Base-by-base conservation (phyloP, 2,797 vertebrate species). In the Onychomys torridus region DNA sequence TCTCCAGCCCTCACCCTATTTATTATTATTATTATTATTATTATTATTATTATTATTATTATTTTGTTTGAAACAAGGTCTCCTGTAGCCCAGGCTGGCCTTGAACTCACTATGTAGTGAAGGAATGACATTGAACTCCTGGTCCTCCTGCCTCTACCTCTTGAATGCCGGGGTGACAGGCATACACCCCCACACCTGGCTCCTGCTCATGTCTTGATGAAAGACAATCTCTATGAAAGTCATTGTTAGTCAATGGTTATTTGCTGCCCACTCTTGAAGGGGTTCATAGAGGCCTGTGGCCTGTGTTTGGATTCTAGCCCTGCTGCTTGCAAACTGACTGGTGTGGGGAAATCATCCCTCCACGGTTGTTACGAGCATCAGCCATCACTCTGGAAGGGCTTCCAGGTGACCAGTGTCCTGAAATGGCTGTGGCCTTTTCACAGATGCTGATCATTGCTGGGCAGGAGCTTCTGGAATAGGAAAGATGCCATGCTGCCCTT, bases 391-490 rank as follows among this genome's bases (percentile, higher is more conserved):
- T 4, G 21, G 88, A 46, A 88, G 55, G 55, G 16, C 65, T 73
- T 16, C n/a, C 69, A 57, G 16, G 37, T 32, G 57, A 73, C 57
- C 83, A 43, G 27, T 57, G 82, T 40, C 82, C 29, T 5, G 5
- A 46, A 86, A 37, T 0, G 43, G n/a, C 65, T 8, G n/a, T 34
- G 3, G 5, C 52, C 25, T 43, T 13, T 40, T 81, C 52, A 2
- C 3, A 61, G 71, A 16, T 2, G 34, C 63, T 19, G 67, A 16
- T 6, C 5, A 0, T 4, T 6, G 0, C 71, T 14, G 29, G 25
- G 46, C 16, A 3, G 23, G 16, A 46, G 2, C 21, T 8, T 34
- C 13, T 49, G 1, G 43, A 46, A 32, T 49, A 76, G 32, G 32
- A 77, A 75, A 4, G n/a, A 5, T 12, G 2, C 0, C 1, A 7